Base-by-base conservation (phyloP, 1,140 invertebrate species). In the Drosophila saltans region DNA sequence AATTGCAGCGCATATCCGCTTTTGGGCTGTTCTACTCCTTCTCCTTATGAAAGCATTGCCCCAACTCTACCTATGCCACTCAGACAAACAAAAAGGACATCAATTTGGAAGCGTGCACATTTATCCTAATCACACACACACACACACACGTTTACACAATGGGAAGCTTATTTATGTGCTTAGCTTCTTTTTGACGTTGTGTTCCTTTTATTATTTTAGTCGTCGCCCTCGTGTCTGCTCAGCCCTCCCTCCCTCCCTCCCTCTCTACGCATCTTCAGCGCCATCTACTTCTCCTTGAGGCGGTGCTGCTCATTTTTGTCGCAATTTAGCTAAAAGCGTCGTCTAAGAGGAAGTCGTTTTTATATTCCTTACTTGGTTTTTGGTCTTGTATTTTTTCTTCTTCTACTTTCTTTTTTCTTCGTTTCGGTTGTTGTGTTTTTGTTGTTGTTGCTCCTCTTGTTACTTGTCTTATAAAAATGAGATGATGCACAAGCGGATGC, bases 281-380 rank as follows among this genome's bases (percentile, higher is more conserved):
- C 16, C 11, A 28, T 39, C 33, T 7, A 40, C 30, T 30, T 52
- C 45, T 52, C 45, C 45, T 52, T 24, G 43, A 45, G 58, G 73
- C 72, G 71, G 73, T 48, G 80, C 52, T 83, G 81, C 77, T 84
- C 83, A 88, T 86, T 86, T 86, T 89, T 88, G 84, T 89, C 83
- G 83, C 84, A 88, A 88, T 88, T 88, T 88, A 89, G 83, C 83
- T 88, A 88, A 88, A 89, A 88, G 83, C 83, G 84, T 88, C 80
- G 77, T 83, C 83, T 86, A 82, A 89, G 80, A 88, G 83, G 83
- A 88, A 88, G 83, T 88, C 83, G 69, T 89, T 88, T 89, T 86
- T 88, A 88, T 83, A 88, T 83, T 73, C 67, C 75, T 65, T 62
- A 64, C 78, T 63, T 52, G 8, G 43, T 56, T 36, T 2, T 36